These are phyloP conservation scores for Heliconius nattereri DNA, from an alignment of 1,140 invertebrate species.

Conservation along the genomic window DNA sequence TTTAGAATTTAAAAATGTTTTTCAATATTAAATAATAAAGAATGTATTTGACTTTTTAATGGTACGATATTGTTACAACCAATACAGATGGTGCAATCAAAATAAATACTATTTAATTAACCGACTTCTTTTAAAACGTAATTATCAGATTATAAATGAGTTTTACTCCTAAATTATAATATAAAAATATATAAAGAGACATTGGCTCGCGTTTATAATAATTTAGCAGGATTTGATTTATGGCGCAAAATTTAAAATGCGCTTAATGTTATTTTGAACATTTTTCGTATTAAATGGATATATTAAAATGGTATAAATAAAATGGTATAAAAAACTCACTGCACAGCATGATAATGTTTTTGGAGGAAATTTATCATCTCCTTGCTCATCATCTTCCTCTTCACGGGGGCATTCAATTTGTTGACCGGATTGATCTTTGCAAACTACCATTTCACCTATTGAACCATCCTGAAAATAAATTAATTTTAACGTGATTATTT, in stretches of 20 bases:
- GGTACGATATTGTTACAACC: conserved; percentile 17
- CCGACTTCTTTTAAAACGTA: not conserved
- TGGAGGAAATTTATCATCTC: conserved; percentile 16
- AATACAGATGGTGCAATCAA: conserved; percentile 22
- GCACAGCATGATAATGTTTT: conserved; percentile 21
- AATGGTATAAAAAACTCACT: conserved; percentile 14
- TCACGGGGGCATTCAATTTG: conserved; percentile 52
- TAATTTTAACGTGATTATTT: not conserved
- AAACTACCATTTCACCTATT: conserved; percentile 52
- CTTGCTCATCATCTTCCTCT: conserved; percentile 29
- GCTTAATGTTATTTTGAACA: not conserved
- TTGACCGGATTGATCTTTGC: conserved; percentile 56
- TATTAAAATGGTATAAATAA: not conserved
- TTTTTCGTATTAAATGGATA: not conserved
- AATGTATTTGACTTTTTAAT: conserved; percentile 17
- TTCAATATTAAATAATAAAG: not conserved
- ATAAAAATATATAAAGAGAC: not conserved
- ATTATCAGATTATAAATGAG: not conserved
- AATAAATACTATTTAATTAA: not conserved
- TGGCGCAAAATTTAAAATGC: not conserved
- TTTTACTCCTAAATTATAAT: not conserved
- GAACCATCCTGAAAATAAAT: conserved; percentile 56
- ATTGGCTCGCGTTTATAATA: not conserved
- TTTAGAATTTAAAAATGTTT: not conserved
- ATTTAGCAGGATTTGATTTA: not conserved